Evolutionary conservation across 2,888 invertebrate genomes (phyloP), one percentile per base, ranked within the genome.

Genomic region (Invenusta paracnida): DNA sequence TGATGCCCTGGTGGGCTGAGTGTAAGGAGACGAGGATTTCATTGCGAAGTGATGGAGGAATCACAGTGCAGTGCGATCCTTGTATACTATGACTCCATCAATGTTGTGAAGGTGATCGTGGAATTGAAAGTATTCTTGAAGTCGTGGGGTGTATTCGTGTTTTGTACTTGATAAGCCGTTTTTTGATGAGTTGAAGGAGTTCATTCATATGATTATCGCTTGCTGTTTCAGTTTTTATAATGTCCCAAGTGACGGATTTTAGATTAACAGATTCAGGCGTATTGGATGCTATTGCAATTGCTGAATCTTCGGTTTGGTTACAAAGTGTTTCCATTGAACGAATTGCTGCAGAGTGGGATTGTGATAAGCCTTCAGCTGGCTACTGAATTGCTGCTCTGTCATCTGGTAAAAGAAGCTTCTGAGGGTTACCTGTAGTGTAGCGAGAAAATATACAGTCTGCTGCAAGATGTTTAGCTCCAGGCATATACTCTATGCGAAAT

Each of bases 391-490:
- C 17, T 29, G 17, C 11, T n/a, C 5, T 30, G 30, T 82, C 23
- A 23, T 82, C 31, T 30, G 83, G 29, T n/a, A 82, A 17, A 5
- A 17, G 29, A 23, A 28, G 27, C n/a, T n/a, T n/a, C 17, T 79
- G 11, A n/a, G 30, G 11, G 30, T n/a, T n/a, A 11, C 30, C 83
- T n/a, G 23, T 30, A 25, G 83, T 13, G 29, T 30, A n/a, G 23
- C 83, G 83, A 11, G 83, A 82, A n/a, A n/a, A n/a, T n/a, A 82
- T 30, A n/a, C 30, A 25, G 29, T 82, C 83, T n/a, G 83, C 29
- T 30, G 83, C 83, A 30, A 13, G 2, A n/a, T 82, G 29, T 29
- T 29, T 82, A 28, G 28, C 83, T 11, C 83, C 83, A 30, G n/a
- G n/a, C n/a, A n/a, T n/a, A n/a, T n/a, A n/a, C n/a, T n/a, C n/a